Base-by-base conservation (phyloP, 2,888 invertebrate genomes). In the Fabriciana adippe region DNA sequence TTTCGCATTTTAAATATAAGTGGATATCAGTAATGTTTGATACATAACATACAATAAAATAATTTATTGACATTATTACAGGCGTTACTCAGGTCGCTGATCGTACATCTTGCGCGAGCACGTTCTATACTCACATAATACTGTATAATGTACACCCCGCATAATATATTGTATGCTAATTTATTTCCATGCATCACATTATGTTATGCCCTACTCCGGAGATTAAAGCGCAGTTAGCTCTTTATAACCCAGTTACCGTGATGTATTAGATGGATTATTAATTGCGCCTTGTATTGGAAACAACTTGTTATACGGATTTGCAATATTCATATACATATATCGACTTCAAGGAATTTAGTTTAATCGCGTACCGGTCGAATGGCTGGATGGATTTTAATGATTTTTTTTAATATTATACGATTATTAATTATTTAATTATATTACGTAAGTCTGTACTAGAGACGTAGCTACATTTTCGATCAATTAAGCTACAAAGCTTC, bases 151-250 rank as follows among this genome's bases (percentile, higher is more conserved):
- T 57, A 47, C 35, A 11, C 26, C 57, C 16, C 26, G n/a, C 16
- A n/a, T 56, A 56, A 50, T 64, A 47, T 53, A 54, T 65, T 65
- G 53, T 65, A 54, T 59, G 60, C n/a, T 66, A 65, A 65, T 65
- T 45, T 65, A 57, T 57, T 64, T 64, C 64, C 64, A 51, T 57
- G 57, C 51, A 57, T 53, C 45, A n/a, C 16, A 56, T 31, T 63
- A 63, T 61, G 26, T 45, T 53, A 41, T 41, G 35, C 35, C 35
- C 35, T 41, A 21, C 31, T 66, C 47, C 59, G 65, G 55, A 66
- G 60, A 66, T 66, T 60, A 60, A 55, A 66, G 59, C 60, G 60
- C 66, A 51, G 66, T 60, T 66, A 35, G 60, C 60, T 60, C 59
- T 60, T 41, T 55, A 41, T 41, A 60, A 48, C 54, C 54, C 54